Evolutionary conservation across 2,888 invertebrate species (phyloP).

Genomic region (Leucoptera coffeella): DNA sequence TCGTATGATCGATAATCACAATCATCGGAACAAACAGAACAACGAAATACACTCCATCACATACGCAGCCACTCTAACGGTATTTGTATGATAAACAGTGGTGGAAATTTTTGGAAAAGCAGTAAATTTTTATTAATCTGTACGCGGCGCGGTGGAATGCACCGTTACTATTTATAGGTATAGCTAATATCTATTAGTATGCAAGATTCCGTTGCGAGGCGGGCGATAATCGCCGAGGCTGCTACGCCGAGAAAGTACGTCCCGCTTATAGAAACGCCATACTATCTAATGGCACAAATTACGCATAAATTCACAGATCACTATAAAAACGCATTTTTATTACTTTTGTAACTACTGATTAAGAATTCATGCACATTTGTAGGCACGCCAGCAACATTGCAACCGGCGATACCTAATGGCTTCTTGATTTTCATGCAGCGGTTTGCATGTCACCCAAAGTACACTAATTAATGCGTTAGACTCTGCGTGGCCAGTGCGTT

Average conservation of each 20-base stretch:
- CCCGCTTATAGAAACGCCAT: constrained; percentile 22
- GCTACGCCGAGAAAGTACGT: constrained; percentile 28
- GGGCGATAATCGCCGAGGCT: constrained; percentile 13
- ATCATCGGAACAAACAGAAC: too few species aligned
- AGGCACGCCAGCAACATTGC: too few species aligned
- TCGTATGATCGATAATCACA: too few species aligned
- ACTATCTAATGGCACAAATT: constrained; percentile 23
- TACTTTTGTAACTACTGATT: constrained; percentile 16
- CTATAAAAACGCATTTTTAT: constrained; percentile 24
- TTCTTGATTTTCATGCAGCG: constrained; percentile 13
- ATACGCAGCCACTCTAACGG: constrained; percentile 1
- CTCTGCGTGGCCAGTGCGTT: constrained; percentile 1
- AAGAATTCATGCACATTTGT: constrained; percentile 19
- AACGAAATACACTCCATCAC: too few species aligned
- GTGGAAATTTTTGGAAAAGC: constrained; percentile 19
- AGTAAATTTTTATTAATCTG: constrained; percentile 32
- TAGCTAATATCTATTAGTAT: constrained; percentile 29
- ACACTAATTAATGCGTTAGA: too few species aligned
- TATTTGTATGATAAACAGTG: constrained; percentile 3
- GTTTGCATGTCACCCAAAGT: too few species aligned
- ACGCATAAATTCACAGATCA: constrained; percentile 27
- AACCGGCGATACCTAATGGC: constrained; percentile 17
- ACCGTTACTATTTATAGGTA: constrained; percentile 44
- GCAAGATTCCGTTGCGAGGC: constrained; percentile 30
- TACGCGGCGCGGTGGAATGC: constrained; percentile 23